phyloP scores from a whole-genome alignment of 1,140 invertebrate genomes.

The Dendrolimus kikuchii region DNA sequence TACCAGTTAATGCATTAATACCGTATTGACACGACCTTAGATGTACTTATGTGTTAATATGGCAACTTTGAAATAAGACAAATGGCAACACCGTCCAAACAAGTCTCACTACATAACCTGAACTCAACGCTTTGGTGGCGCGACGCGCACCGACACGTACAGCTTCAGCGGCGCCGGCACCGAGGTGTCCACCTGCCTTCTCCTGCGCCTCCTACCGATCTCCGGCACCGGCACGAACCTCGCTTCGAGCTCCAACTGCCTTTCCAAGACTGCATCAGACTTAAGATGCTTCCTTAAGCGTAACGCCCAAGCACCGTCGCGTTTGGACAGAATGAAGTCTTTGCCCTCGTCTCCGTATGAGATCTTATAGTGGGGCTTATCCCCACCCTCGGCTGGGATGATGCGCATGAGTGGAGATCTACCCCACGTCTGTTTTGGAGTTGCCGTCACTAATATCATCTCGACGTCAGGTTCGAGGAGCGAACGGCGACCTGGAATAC shows the following conservation, averaged over 20 bases:
- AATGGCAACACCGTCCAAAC: no score
- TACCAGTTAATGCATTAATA: no score
- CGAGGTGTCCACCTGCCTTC: constrained; percentile 16
- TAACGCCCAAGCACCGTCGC: constrained; percentile 52
- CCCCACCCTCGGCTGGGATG: constrained; percentile 37
- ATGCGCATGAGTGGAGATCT: constrained; percentile 47
- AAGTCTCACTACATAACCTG: no score
- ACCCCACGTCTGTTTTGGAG: constrained; percentile 50
- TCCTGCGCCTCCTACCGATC: constrained; percentile 9
- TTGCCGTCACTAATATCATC: constrained; percentile 40
- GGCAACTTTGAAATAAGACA: no score
- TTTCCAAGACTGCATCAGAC: constrained; percentile 25
- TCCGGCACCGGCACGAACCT: constrained; percentile 33
- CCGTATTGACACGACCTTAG: no score
- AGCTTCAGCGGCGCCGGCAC: constrained; percentile 44
- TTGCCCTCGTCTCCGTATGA: constrained; percentile 43
- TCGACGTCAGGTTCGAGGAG: constrained; percentile 50
- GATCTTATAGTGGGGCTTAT: constrained; percentile 43
- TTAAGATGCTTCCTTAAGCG: constrained; percentile 38
- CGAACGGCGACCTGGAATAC: constrained; percentile 46
- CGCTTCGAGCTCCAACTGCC: constrained; percentile 54
- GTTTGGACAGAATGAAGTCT: constrained; percentile 43
- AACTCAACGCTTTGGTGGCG: constrained; percentile 29
- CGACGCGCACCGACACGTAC: constrained; percentile 49
- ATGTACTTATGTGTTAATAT: neutral